Evolutionary conservation across 2,888 invertebrate species (phyloP).

Genomic region (Leucophenga maculata): DNA sequence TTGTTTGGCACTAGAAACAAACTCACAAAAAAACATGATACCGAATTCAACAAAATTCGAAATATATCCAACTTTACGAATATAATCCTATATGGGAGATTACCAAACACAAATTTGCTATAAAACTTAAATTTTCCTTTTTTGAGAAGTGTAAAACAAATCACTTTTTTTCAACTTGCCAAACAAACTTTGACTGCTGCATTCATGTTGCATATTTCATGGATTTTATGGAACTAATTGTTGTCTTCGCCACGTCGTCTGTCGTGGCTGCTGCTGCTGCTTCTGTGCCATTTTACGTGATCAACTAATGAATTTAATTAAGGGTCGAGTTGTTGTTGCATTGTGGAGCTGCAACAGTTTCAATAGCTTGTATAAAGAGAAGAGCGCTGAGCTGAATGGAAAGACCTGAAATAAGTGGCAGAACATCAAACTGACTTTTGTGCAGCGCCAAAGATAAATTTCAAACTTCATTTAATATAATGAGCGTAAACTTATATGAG

Average conservation of each 20-base stretch:
- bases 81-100: too few species aligned
- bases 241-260: slow-evolving; percentile 15
- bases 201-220: slow-evolving; percentile 36
- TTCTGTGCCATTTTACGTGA: slow-evolving; percentile 40
- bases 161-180: too few species aligned
- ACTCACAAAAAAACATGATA: too few species aligned
- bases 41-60: too few species aligned
- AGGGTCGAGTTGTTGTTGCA: slow-evolving; percentile 25
- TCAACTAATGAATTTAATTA: slow-evolving; percentile 59
- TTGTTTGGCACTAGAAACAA: too few species aligned
- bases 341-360: background rate
- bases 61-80: too few species aligned
- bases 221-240: slow-evolving; percentile 46
- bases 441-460: slow-evolving; percentile 11
- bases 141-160: too few species aligned
- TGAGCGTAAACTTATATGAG: slow-evolving; percentile 18
- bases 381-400: too few species aligned
- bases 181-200: background rate
- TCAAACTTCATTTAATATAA: slow-evolving; percentile 16
- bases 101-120: too few species aligned
- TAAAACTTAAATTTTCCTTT: too few species aligned
- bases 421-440: slow-evolving; percentile 24
- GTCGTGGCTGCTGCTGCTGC: slow-evolving; percentile 31
- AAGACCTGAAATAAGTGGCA: slow-evolving; percentile 33
- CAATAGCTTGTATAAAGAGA: too few species aligned